Evolutionary conservation across 2,888 invertebrate species (phyloP).

Genomic region (Keiferia lycopersicella): DNA sequence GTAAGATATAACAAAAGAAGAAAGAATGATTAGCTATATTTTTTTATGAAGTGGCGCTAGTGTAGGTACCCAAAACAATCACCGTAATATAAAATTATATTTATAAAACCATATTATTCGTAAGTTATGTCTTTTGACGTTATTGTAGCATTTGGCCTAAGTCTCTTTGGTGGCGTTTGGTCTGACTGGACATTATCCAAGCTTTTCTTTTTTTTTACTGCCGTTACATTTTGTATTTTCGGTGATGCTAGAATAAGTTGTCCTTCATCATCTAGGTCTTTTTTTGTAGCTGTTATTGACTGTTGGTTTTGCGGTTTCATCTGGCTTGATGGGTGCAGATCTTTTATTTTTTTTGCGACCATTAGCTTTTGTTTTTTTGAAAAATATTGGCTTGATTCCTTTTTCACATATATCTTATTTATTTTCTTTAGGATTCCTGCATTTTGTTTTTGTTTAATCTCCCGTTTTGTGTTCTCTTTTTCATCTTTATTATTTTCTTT

Average conservation of each 20-base stretch:
- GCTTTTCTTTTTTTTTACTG: conserved; percentile 1
- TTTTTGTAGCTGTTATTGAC: background rate
- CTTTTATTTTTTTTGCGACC: background rate
- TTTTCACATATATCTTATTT: conserved; percentile 12
- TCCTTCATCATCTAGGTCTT: background rate
- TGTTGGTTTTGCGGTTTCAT: conserved; percentile 1
- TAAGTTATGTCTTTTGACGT: background rate
- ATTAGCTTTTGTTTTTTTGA: background rate
- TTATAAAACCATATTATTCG: background rate
- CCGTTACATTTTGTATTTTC: background rate
- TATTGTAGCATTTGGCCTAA: background rate
- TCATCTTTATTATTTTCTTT: conserved; percentile 15
- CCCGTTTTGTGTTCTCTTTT: conserved; percentile 8
- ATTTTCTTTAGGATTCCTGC: background rate
- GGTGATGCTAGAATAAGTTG: background rate
- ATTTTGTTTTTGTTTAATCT: conserved; percentile 5
- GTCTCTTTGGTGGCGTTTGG: no score
- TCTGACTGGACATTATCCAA: background rate
- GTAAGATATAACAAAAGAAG: background rate
- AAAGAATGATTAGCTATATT: background rate
- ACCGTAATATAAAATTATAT: conserved; percentile 1
- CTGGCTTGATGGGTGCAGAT: background rate
- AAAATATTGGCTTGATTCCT: background rate
- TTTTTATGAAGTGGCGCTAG: background rate
- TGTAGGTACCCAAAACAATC: background rate